These are phyloP conservation scores for Columba livia DNA, from an alignment of 2,113 vertebrate species.

Conservation along the genomic window DNA sequence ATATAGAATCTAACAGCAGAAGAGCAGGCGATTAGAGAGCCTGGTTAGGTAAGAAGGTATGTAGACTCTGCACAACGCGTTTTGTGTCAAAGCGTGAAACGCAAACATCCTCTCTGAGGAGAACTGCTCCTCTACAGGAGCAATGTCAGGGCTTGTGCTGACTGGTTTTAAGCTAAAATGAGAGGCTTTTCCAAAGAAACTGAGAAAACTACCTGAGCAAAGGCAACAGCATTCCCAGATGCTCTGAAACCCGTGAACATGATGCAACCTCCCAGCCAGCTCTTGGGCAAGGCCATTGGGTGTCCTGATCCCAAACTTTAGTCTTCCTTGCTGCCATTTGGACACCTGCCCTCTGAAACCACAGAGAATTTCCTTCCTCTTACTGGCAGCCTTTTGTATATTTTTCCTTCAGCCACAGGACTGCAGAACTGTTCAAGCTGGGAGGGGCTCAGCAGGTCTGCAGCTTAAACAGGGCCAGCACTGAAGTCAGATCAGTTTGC, in stretches of 20 bases:
- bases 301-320: neutral
- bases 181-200: neutral
- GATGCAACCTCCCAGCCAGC: neutral
- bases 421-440: neutral
- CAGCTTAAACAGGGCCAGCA: neutral
- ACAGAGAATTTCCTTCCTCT: neutral
- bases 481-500: neutral
- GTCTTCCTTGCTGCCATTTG: neutral
- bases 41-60: neutral
- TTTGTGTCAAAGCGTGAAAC: neutral
- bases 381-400: neutral
- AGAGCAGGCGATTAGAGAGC: neutral
- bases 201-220: neutral
- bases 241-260: neutral
- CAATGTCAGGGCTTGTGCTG: neutral
- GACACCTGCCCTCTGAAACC: neutral
- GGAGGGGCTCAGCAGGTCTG: neutral
- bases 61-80: neutral
- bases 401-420: neutral
- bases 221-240: neutral
- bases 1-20: neutral
- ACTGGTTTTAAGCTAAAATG: neutral
- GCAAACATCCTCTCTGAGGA: neutral
- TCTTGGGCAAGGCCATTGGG: neutral
- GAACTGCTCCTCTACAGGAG: neutral